These are phyloP conservation scores for Brachionus calyciflorus DNA, from an alignment of 1,140 invertebrate species.

Conservation along the genomic window DNA sequence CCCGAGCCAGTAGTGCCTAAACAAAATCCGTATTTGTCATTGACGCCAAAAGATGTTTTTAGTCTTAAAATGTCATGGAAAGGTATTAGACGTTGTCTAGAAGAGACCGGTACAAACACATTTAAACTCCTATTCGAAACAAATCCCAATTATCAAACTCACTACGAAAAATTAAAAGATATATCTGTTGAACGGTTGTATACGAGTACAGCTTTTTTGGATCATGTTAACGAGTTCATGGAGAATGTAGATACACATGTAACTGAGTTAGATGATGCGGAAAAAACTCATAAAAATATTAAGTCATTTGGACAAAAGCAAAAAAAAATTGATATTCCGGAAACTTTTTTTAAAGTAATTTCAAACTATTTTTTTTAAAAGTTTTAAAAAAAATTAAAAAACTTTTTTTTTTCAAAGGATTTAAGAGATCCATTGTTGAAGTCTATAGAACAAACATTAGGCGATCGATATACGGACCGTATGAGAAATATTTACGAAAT, in stretches of 20 bases:
- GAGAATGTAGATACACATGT: conserved; percentile 6
- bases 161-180: conserved; percentile 44
- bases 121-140: background rate
- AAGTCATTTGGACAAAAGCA: background rate
- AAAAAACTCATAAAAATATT: conserved; percentile 36
- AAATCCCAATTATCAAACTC: background rate
- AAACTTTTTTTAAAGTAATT: conserved; percentile 1
- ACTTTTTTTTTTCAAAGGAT: background rate
- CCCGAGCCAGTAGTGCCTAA: conserved; percentile 13
- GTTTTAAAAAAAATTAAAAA: background rate
- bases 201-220: background rate
- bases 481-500: conserved; percentile 47
- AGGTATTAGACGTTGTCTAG: conserved; percentile 16
- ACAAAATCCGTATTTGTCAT: conserved; percentile 40
- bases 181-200: background rate
- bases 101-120: conserved; percentile 13
- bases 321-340: background rate
- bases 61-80: conserved; percentile 46
- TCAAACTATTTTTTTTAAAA: background rate
- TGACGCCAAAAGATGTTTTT: conserved; percentile 37
- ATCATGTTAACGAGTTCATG: conserved; percentile 24
- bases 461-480: conserved; percentile 43
- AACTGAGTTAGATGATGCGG: conserved; percentile 33
- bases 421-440: conserved; percentile 21
- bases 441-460: conserved; percentile 32